Evolutionary conservation across 2,113 vertebrate species (phyloP), one percentile per base, ranked within the genome.

Genomic region (Scatophagus argus): DNA sequence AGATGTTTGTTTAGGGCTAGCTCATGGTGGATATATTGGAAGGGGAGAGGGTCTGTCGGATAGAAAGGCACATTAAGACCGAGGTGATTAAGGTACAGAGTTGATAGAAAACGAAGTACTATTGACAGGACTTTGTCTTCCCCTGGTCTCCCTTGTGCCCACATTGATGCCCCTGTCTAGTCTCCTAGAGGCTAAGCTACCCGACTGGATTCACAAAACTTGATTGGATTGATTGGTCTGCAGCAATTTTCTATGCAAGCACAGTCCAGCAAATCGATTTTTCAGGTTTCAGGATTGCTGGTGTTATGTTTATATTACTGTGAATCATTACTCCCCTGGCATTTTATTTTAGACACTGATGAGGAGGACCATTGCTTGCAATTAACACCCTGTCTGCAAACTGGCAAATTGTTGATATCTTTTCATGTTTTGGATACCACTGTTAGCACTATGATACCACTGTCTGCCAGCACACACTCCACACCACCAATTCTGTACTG

Each of bases 91-190:
- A 94, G 86, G 91, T 93, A 91, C 84, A 90, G 87, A 88, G 88
- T 88, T 94, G 93, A 94, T 94, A 92, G 91, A 93, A 92, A 93
- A 88, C 87, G 46, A 84, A 89, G 85, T 78, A 70, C 73, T 93
- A 94, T 94, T 91, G 94, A 93, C 92, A 87, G 82, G 92, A 79
- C 90, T 93, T 94, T 94, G 92, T 94, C 88, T 91, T 88, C 60
- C 47, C 66, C 73, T 39, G 61, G 74, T 76, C 82, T 92, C 88
- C 84, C 77, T 68, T 75, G 83, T 91, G 81, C 68, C 80, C 79
- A 87, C 82, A 87, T 90, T 87, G 84, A 87, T 89, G 79, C 85
- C 87, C 62, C 88, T 80, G 82, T 87, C 90, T 90, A 66, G 70
- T 83, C 81, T 88, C 77, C 87, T 89, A 49, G 38, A 81, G 85